Conservation (phyloP, 1,140 invertebrate genomes). For the Chlorops oryzae region DNA sequence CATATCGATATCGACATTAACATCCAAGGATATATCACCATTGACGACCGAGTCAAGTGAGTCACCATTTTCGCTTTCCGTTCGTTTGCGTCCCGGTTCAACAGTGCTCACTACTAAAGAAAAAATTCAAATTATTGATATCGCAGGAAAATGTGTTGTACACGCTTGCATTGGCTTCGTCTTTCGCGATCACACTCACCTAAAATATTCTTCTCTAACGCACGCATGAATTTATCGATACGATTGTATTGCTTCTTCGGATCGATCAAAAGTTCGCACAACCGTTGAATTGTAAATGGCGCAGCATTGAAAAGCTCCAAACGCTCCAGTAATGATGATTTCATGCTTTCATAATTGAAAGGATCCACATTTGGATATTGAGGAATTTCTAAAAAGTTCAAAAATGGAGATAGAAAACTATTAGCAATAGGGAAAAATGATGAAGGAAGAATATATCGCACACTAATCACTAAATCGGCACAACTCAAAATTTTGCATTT, state of each 20-base stretch:
- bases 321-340: slow-evolving; percentile 73
- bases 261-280: slow-evolving; percentile 86
- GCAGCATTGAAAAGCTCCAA: slow-evolving; percentile 80
- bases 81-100: slow-evolving; percentile 66
- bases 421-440: not conserved
- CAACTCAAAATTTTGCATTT: no score
- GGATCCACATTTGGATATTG: slow-evolving; percentile 83
- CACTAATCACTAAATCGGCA: no score
- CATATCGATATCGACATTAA: slow-evolving; percentile 64
- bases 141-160: not conserved
- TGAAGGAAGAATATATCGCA: no score
- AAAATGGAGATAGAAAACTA: not conserved
- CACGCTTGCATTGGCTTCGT: not conserved
- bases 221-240: slow-evolving; percentile 93
- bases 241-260: slow-evolving; percentile 92
- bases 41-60: slow-evolving; percentile 55
- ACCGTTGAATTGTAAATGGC: slow-evolving; percentile 92
- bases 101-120: slow-evolving; percentile 80
- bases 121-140: no score
- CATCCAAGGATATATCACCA: slow-evolving; percentile 56
- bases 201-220: slow-evolving; percentile 88
- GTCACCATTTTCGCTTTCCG: slow-evolving; percentile 63
- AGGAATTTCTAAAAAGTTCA: slow-evolving; percentile 54
- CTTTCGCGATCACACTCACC: slow-evolving; percentile 21
- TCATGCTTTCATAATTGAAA: slow-evolving; percentile 86